phyloP scores from a whole-genome alignment of 2,113 vertebrate species.

The Hiodon alosoides region DNA sequence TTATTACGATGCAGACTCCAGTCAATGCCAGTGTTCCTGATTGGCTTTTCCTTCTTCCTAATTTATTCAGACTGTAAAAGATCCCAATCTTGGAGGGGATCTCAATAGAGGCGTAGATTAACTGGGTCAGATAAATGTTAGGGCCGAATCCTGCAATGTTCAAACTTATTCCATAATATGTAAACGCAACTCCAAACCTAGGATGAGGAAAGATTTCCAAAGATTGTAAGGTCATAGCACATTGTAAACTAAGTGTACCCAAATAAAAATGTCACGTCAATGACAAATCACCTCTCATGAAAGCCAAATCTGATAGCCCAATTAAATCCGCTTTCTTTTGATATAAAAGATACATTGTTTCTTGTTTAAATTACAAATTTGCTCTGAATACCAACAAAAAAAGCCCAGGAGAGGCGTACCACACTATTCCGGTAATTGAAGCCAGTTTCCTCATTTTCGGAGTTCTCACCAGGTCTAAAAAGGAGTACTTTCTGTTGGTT shows the following conservation, averaged over 20 bases:
- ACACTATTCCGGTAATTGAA: slow-evolving; percentile 51
- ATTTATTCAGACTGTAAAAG: slow-evolving; percentile 50
- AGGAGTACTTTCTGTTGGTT: slow-evolving; percentile 44
- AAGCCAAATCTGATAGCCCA: too few species aligned
- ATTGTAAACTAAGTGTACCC: too few species aligned
- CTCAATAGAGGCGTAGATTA: slow-evolving; percentile 57
- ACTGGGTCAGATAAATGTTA: slow-evolving; percentile 55
- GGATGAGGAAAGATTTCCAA: neutral
- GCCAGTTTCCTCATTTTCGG: slow-evolving; percentile 54
- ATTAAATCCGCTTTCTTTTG: too few species aligned
- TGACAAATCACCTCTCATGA: too few species aligned
- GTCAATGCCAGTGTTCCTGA: slow-evolving; percentile 42
- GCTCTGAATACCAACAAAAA: too few species aligned
- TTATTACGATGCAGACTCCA: slow-evolving; percentile 62
- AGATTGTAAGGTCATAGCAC: too few species aligned
- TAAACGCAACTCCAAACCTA: slow-evolving; percentile 65
- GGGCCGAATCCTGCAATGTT: slow-evolving; percentile 62
- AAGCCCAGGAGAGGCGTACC: slow-evolving; percentile 38
- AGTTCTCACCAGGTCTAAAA: slow-evolving; percentile 58
- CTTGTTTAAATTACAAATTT: too few species aligned
- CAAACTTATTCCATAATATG: slow-evolving; percentile 65
- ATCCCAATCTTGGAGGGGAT: slow-evolving; percentile 54
- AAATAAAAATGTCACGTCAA: too few species aligned
- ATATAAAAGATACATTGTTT: too few species aligned
- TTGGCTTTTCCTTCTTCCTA: slow-evolving; percentile 51